phyloP scores from a whole-genome alignment of 1,140 invertebrate genomes.

The Carcinoscorpius rotundicauda region DNA sequence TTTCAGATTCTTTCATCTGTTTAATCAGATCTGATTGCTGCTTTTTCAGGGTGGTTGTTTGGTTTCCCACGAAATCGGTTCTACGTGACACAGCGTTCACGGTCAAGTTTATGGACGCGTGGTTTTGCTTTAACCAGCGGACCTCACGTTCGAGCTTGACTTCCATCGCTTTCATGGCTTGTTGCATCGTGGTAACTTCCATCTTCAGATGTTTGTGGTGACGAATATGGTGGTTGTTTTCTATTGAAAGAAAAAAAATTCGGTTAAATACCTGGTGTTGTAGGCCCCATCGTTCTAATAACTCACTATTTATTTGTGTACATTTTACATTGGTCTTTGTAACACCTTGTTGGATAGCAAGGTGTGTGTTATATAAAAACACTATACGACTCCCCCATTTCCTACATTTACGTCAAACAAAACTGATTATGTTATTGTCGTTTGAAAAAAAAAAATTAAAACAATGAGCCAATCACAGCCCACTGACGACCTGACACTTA shows the following conservation, averaged over 20 bases:
- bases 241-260: not conserved
- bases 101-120: not conserved
- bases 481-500: too few species aligned
- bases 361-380: too few species aligned
- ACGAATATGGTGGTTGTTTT: constrained; percentile 2
- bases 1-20: not conserved
- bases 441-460: too few species aligned
- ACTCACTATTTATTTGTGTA: too few species aligned
- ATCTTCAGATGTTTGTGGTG: constrained; percentile 15
- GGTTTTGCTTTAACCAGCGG: not conserved
- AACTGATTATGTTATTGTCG: too few species aligned
- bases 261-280: too few species aligned
- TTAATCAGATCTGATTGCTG: not conserved
- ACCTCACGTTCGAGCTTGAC: not conserved
- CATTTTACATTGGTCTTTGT: too few species aligned
- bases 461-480: too few species aligned
- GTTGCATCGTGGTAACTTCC: constrained; percentile 2
- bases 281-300: too few species aligned
- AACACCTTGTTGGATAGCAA: too few species aligned
- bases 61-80: not conserved
- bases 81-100: not conserved
- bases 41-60: not conserved
- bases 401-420: too few species aligned
- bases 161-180: not conserved
- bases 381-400: too few species aligned